Percentiles rank a stretch among this genome's conserved stretches.
Evolutionary conservation across 2,888 invertebrate genomes (phyloP).

Genomic region (Leptopilina drosophilae): DNA sequence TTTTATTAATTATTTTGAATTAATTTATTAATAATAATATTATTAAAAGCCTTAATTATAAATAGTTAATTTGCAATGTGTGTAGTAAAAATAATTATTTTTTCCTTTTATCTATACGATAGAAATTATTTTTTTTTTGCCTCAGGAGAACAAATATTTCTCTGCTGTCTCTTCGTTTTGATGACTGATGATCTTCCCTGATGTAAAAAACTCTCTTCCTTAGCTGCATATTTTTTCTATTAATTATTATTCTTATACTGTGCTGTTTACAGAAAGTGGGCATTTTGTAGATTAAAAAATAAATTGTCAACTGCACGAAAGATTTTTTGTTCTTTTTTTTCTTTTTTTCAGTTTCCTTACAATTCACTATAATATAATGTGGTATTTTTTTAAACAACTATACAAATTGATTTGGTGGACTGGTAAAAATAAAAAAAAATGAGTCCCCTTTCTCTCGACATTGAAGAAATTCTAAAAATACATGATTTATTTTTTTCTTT

Average conservation of each 20-base stretch:
- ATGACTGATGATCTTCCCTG: slow-evolving; percentile 17
- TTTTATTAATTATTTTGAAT: too few species aligned
- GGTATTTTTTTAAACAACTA: slow-evolving; percentile 52
- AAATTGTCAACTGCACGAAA: neutral
- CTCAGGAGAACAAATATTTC: slow-evolving; percentile 8
- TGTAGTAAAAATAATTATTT: neutral
- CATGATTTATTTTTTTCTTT: slow-evolving; percentile 52
- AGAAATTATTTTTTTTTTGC: slow-evolving; percentile 5
- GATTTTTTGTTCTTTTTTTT: neutral
- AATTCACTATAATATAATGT: slow-evolving; percentile 26
- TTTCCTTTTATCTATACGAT: neutral
- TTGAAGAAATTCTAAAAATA: slow-evolving; percentile 59
- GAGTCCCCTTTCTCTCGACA: slow-evolving; percentile 56
- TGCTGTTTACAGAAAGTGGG: neutral
- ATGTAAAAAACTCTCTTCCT: neutral
- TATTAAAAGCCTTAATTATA: slow-evolving; percentile 7
- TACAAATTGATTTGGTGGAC: slow-evolving; percentile 59
- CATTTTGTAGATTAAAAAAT: neutral
- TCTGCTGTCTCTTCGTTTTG: neutral
- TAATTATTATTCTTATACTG: neutral
- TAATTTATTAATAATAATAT: neutral
- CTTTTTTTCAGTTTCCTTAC: neutral
- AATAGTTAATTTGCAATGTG: neutral
- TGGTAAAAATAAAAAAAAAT: slow-evolving; percentile 57
- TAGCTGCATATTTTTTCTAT: neutral